Conservation (phyloP, 2,888 invertebrate species). For the Pomacea canaliculata region DNA sequence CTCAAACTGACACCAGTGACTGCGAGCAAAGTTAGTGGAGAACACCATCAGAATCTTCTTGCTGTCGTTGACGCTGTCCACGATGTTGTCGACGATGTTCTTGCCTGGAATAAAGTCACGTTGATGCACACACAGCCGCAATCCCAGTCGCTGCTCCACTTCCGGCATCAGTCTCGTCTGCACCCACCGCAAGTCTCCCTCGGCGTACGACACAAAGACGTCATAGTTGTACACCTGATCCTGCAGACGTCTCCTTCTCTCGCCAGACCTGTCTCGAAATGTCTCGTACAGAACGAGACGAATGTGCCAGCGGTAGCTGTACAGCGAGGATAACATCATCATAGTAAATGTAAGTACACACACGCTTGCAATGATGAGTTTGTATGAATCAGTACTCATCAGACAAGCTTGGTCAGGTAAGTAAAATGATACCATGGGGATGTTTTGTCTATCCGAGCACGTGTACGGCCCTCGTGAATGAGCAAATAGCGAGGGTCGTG, state of each 20-base stretch:
- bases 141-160: slow-evolving; percentile 71
- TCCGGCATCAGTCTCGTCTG: slow-evolving; percentile 76
- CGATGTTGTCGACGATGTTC: slow-evolving; percentile 9
- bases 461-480: neutral
- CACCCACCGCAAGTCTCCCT: slow-evolving; percentile 78
- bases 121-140: slow-evolving; percentile 1
- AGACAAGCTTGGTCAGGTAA: slow-evolving; percentile 26
- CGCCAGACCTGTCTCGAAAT: neutral
- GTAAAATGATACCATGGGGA: neutral
- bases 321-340: slow-evolving; percentile 55
- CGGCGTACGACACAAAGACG: slow-evolving; percentile 80
- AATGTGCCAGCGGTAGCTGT: slow-evolving; percentile 74
- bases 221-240: slow-evolving; percentile 73
- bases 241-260: neutral
- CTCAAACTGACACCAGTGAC: slow-evolving; percentile 11
- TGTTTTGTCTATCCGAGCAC: neutral
- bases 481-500: neutral
- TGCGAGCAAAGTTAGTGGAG: neutral
- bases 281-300: slow-evolving; percentile 71
- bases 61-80: neutral
- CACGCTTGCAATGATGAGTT: slow-evolving; percentile 21
- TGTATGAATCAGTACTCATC: slow-evolving; percentile 15
- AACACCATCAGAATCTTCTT: slow-evolving; percentile 8
- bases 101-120: neutral
- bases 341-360: slow-evolving; percentile 31